Evolutionary conservation across 2,888 invertebrate genomes (phyloP).

Genomic region (Aradus depressus): DNA sequence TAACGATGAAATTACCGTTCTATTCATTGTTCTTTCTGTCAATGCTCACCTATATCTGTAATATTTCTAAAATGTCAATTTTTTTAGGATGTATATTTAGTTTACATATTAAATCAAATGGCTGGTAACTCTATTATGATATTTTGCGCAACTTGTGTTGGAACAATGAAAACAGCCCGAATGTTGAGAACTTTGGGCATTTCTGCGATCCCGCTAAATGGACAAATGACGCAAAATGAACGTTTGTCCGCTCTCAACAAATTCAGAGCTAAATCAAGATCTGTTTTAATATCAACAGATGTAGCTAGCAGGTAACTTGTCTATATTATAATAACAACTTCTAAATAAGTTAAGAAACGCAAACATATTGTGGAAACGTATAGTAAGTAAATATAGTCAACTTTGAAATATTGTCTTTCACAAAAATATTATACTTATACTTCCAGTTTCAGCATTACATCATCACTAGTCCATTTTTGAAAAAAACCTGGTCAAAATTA

Average conservation of each 20-base stretch:
- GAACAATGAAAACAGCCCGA: constrained; percentile 77
- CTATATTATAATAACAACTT: constrained; percentile 2
- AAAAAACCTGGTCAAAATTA: no score
- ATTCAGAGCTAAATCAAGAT: constrained; percentile 87
- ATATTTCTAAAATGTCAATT: neutral
- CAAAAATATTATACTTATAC: no score
- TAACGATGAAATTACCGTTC: no score
- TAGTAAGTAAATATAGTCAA: no score
- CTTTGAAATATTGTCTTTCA: no score
- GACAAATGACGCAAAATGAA: constrained; percentile 97
- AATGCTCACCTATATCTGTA: neutral
- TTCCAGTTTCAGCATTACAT: no score
- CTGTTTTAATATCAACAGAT: constrained; percentile 94
- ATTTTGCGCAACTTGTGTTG: constrained; percentile 90
- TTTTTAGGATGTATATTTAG: constrained; percentile 83
- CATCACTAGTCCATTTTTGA: no score
- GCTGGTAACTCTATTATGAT: constrained; percentile 94
- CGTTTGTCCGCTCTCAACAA: constrained; percentile 89
- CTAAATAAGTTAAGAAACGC: no score
- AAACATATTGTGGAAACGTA: no score
- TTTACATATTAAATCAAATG: constrained; percentile 88
- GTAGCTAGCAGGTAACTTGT: constrained; percentile 78
- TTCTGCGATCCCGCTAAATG: constrained; percentile 92
- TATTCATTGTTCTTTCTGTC: no score
- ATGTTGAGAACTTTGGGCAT: constrained; percentile 83